Percentiles rank a stretch among this genome's conserved stretches.
Conservation (phyloP, 2,113 vertebrate species). For the Indicator maculatus region DNA sequence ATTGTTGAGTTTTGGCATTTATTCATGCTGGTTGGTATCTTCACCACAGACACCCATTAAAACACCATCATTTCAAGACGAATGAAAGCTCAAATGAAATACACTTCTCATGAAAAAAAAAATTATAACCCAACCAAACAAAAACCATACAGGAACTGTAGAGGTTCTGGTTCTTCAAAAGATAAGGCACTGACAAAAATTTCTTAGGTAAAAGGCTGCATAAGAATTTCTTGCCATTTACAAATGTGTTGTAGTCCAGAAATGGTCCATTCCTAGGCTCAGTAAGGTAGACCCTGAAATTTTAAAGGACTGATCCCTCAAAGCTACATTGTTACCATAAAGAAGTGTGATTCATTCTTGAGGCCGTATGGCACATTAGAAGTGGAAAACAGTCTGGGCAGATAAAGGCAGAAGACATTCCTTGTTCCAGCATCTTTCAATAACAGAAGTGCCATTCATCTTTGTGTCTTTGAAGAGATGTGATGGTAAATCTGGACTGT, state of each 20-base stretch:
- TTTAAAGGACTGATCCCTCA: constrained; percentile 78
- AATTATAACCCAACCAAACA: not conserved
- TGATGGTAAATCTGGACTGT: constrained; percentile 64
- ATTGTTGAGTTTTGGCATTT: constrained; percentile 69
- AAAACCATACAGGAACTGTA: constrained; percentile 70
- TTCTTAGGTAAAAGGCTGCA: constrained; percentile 89
- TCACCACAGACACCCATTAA: constrained; percentile 56
- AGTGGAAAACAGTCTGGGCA: constrained; percentile 81
- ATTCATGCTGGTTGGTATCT: constrained; percentile 65
- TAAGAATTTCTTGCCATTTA: constrained; percentile 84
- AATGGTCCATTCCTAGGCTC: constrained; percentile 78
- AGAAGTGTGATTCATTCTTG: constrained; percentile 72
- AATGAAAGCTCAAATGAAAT: constrained; percentile 65
- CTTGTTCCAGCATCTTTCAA: constrained; percentile 65
- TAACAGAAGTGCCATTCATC: constrained; percentile 63
- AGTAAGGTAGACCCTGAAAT: constrained; percentile 80
- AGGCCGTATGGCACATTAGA: constrained; percentile 77
- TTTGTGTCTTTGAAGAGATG: constrained; percentile 70
- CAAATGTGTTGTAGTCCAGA: constrained; percentile 78
- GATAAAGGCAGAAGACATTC: constrained; percentile 78
- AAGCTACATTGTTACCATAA: constrained; percentile 77
- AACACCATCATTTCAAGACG: constrained; percentile 60
- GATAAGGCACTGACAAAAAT: constrained; percentile 89
- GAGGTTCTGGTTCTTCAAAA: constrained; percentile 81
- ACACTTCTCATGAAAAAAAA: constrained; percentile 47